Base-by-base conservation (phyloP, 2,797 vertebrate species). In the Hyperoplus immaculatus region DNA sequence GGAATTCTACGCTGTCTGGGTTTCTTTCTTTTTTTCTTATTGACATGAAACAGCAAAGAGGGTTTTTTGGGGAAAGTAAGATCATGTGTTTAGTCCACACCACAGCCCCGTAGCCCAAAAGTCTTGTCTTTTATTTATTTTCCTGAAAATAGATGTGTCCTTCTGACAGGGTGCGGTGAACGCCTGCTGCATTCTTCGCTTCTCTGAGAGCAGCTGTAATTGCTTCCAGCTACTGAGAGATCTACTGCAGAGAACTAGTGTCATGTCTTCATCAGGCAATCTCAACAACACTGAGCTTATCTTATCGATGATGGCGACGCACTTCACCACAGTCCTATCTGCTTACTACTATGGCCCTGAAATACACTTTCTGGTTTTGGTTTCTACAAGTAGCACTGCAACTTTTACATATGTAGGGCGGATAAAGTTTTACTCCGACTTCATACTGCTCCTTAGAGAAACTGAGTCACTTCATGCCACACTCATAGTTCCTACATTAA, bases 161-260 rank as follows among this genome's bases (percentile, higher is more conserved):
- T 72, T 91, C 72, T 80, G 82, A 91, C 89, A 88, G 88, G 75
- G 82, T 81, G 87, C 80, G 82, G 92, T 88, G 84, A 90, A 84
- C 75, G 90, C 85, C 86, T 86, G 82, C 89, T 83, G 72, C 93
- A 93, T 93, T 93, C 88, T 89, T 90, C 82, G 75, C 85, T 87
- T 74, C 89, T 89, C 68, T 49, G 84, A 90, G 78, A 85, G 84
- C 83, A 29, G 87, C 87, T 90, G 84, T 94, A 95, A 94, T 94
- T 94, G 93, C 87, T 94, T 93, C 93, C 93, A 94, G 92, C 87
- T 86, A 92, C 83, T 80, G 72, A 82, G 61, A 55, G 78, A 93
- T 87, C 75, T 58, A 64, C 78, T 75, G 51, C 11, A 73, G 57
- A 82, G 79, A 84, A 82, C 56, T 14, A 45, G 80, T 87, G 73